Evolutionary conservation across 1,140 invertebrate genomes (phyloP).

Genomic region (Papilio polyxenes): DNA sequence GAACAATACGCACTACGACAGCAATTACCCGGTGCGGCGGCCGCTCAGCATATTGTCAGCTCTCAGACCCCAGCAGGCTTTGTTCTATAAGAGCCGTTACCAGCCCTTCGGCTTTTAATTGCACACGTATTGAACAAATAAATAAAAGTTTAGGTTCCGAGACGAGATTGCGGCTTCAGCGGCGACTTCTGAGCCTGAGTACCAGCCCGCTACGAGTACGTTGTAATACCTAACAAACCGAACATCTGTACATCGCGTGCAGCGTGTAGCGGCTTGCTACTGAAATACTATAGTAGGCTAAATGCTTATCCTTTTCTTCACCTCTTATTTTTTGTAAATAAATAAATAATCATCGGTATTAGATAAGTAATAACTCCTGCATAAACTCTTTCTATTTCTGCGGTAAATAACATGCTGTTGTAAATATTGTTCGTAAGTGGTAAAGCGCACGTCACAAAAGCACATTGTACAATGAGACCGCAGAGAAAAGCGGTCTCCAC

Average conservation of each 20-base stretch:
- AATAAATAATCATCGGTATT: too few relatives aligned
- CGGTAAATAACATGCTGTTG: background rate
- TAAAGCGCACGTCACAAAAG: background rate
- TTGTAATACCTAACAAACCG: too few relatives aligned
- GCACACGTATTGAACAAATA: slow-evolving; percentile 12
- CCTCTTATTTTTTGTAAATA: background rate
- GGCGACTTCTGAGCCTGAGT: background rate
- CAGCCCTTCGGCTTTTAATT: slow-evolving; percentile 17
- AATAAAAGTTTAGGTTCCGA: slow-evolving; percentile 1
- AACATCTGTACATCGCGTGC: background rate
- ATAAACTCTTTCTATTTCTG: background rate
- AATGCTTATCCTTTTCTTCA: background rate
- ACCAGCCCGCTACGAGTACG: too few relatives aligned
- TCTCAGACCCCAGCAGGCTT: background rate
- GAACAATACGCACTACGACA: slow-evolving; percentile 29
- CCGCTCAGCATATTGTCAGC: background rate
- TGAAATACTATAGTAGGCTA: background rate
- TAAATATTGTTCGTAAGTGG: background rate
- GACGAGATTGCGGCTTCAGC: background rate
- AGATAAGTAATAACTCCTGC: too few relatives aligned
- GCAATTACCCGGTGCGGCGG: slow-evolving; percentile 19
- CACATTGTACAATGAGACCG: slow-evolving; percentile 14
- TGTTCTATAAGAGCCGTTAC: slow-evolving; percentile 20
- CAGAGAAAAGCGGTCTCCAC: slow-evolving; percentile 25
- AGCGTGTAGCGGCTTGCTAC: background rate